Conservation (phyloP, 2,113 vertebrate species). For the Trematocara nigrifrons region DNA sequence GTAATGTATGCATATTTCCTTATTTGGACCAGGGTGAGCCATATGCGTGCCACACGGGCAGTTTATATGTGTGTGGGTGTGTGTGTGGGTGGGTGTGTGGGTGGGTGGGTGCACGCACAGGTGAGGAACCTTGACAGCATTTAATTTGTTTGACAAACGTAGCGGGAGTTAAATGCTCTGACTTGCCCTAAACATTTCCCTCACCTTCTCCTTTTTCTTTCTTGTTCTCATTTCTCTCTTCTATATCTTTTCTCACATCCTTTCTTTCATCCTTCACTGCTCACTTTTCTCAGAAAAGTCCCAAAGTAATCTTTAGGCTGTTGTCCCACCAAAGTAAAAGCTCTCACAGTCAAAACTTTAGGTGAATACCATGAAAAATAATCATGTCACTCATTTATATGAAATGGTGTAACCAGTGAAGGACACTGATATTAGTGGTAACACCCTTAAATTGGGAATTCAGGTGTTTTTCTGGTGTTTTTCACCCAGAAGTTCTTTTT, state of each 20-base stretch:
- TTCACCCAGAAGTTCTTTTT: background rate
- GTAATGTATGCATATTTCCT: conserved; percentile 99
- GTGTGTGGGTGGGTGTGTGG: background rate
- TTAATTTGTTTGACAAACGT: conserved; percentile 98
- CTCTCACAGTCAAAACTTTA: background rate
- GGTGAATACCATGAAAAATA: background rate
- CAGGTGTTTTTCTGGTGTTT: background rate
- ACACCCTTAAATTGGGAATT: background rate
- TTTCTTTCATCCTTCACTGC: background rate
- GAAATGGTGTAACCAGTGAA: background rate
- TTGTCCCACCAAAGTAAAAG: background rate
- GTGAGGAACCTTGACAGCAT: conserved; percentile 90
- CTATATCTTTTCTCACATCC: background rate
- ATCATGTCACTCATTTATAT: background rate
- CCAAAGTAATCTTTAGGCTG: background rate
- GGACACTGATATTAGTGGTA: background rate
- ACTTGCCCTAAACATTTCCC: conserved; percentile 50
- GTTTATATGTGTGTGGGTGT: conserved; percentile 15
- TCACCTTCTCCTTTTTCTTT: conserved; percentile 10
- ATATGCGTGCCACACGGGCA: conserved; percentile 77
- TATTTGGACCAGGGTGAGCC: conserved; percentile 96
- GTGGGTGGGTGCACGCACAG: conserved; percentile 73
- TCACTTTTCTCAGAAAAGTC: background rate
- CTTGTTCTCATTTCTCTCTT: background rate
- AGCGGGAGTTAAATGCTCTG: conserved; percentile 79